Evolutionary conservation across 2,888 invertebrate genomes (phyloP).

Genomic region (Protodeltote pygarga): DNA sequence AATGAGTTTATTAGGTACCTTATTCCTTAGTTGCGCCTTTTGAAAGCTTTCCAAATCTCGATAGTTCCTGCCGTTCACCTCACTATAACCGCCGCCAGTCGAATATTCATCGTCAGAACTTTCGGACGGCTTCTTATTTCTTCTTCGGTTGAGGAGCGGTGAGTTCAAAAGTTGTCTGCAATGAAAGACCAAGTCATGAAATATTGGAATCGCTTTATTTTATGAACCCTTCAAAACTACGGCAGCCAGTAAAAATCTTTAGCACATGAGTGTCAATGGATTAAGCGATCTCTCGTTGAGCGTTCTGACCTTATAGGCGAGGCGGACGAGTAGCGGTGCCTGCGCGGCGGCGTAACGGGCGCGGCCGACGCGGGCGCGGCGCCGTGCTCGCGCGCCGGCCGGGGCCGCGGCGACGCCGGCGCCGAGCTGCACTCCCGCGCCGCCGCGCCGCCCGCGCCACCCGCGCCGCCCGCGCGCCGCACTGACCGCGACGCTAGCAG

Average conservation of each 20-base stretch:
- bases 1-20: conserved; percentile 85
- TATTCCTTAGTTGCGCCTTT: conserved; percentile 95
- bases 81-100: conserved; percentile 73
- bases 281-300: not conserved
- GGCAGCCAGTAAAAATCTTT: no score
- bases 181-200: not conserved
- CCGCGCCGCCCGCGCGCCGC: conserved; percentile 43
- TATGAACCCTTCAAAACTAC: no score
- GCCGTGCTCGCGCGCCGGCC: conserved; percentile 88
- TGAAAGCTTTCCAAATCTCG: conserved; percentile 96
- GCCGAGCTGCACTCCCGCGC: conserved; percentile 75
- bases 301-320: conserved; percentile 90
- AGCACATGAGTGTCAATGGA: not conserved
- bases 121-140: conserved; percentile 92
- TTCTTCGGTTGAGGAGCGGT: conserved; percentile 92
- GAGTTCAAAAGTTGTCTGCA: conserved; percentile 92
- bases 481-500: conserved; percentile 68
- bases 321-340: conserved; percentile 91
- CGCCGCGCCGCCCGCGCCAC: conserved; percentile 23
- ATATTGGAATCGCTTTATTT: no score
- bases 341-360: conserved; percentile 65
- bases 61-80: conserved; percentile 91
- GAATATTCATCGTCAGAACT: conserved; percentile 93
- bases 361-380: conserved; percentile 77
- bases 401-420: conserved; percentile 89